Conservation (phyloP, 2,113 vertebrate genomes). For the Oceanodroma tethys region DNA sequence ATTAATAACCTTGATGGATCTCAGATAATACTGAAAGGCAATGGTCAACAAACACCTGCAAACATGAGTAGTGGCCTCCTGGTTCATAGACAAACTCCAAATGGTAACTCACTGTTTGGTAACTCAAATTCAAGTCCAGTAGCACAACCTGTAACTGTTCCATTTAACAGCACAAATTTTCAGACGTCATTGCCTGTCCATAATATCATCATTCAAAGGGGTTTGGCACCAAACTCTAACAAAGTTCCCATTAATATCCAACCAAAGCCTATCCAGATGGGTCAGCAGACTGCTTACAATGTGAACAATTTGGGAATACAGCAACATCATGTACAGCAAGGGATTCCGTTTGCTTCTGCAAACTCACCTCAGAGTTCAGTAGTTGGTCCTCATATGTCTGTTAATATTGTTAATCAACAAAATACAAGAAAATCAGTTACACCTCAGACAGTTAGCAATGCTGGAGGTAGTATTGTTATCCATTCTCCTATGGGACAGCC, state of each 20-base stretch:
- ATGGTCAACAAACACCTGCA: constrained; percentile 75
- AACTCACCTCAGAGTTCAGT: constrained; percentile 76
- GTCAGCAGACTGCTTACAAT: constrained; percentile 88
- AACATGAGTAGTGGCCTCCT: constrained; percentile 78
- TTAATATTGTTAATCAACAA: constrained; percentile 80
- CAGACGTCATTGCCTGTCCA: constrained; percentile 89
- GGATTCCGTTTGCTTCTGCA: constrained; percentile 76
- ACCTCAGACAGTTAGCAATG: constrained; percentile 72
- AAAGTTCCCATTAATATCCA: constrained; percentile 90
- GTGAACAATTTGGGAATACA: constrained; percentile 81
- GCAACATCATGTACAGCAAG: constrained; percentile 79
- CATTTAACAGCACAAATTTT: constrained; percentile 90
- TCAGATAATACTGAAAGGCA: constrained; percentile 89
- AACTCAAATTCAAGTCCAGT: constrained; percentile 80
- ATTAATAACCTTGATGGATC: constrained; percentile 93
- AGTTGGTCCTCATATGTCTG: constrained; percentile 79
- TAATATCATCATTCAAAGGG: constrained; percentile 97
- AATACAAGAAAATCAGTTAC: constrained; percentile 75
- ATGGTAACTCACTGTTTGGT: constrained; percentile 83
- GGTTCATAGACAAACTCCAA: constrained; percentile 80
- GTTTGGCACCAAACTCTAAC: constrained; percentile 82
- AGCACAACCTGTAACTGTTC: constrained; percentile 87
- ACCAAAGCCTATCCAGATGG: constrained; percentile 90
- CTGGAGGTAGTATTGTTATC: constrained; percentile 81
- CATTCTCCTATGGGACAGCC: constrained; percentile 85